Base-by-base conservation (phyloP, 2,113 vertebrate genomes). In the Atractosteus spatula region DNA sequence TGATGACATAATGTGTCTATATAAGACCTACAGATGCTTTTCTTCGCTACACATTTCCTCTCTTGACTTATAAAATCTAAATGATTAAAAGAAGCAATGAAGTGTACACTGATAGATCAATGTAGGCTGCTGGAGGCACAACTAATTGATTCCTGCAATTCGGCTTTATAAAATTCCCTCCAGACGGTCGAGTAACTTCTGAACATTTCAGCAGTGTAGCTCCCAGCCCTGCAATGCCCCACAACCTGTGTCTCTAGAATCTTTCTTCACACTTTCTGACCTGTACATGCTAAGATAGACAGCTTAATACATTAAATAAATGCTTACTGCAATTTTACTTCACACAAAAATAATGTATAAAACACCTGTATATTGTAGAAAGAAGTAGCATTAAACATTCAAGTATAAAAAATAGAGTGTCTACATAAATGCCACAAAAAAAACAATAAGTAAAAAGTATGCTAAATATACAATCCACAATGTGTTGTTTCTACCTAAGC, bases 81-180 rank as follows among this genome's bases (percentile, higher is more conserved):
- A 67, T 76, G 66, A 73, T 77, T 74, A 72, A 73, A 71, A 69
- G 64, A 66, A 75, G 78, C 71, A 74, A 65, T 68, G 63, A 70
- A 76, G 71, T 59, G 42, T 68, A 70, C 68, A 41, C 66, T 16
- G 68, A 57, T 29, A 63, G 68, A 79, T 81, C 80, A 76, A 74
- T 74, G 73, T n/a, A 63, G 68, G 73, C 72, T 74, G 69, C 63
- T 51, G 14, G 51, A 67, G 51, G 80, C 56, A 66, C 70, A 76
- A 51, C 59, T 71, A 74, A 78, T 65, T 59, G 75, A 77, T 81
- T 73, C 41, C 44, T 17, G 4, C 3, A 54, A 56, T 51, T 16
- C 55, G 63, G 57, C 44, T 16, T 41, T 16, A 66, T 7, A 59
- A 56, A 55, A 61, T 2, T 56, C 73, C 73, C 67, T 55, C 43